phyloP scores from a whole-genome alignment of 2,888 invertebrate genomes.

The Dusona sp. region DNA sequence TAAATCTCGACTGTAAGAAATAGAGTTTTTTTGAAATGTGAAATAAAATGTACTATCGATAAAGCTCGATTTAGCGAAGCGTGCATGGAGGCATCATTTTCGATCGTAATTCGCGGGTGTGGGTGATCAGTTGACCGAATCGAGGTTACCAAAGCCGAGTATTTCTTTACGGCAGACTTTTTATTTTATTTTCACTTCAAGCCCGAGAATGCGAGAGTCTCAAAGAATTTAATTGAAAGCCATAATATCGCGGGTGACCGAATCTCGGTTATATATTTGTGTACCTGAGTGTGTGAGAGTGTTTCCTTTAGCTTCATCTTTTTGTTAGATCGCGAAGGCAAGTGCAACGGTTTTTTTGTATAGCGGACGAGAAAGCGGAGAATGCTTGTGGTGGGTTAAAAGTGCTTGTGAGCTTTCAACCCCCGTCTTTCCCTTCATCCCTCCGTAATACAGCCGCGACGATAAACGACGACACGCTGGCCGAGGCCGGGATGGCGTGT shows the following conservation, averaged over 20 bases:
- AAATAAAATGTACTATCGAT: background rate
- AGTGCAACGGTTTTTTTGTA: slow-evolving; percentile 30
- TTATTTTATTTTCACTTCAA: background rate
- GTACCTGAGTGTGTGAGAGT: background rate
- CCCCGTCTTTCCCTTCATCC: slow-evolving; percentile 15
- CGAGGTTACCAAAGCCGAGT: background rate
- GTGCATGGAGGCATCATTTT: slow-evolving; percentile 1
- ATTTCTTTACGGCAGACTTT: background rate
- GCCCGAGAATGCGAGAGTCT: slow-evolving; percentile 5
- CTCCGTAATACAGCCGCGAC: slow-evolving; percentile 47
- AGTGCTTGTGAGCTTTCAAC: slow-evolving; percentile 51
- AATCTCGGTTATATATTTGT: slow-evolving; percentile 44
- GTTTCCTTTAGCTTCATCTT: slow-evolving; percentile 45
- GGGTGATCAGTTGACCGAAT: slow-evolving; percentile 13
- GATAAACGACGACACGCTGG: slow-evolving; percentile 67
- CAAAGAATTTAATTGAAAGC: slow-evolving; percentile 38
- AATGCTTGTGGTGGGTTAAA: slow-evolving; percentile 43
- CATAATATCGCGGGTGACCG: slow-evolving; percentile 41
- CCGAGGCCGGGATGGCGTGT: slow-evolving; percentile 55
- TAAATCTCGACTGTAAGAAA: background rate
- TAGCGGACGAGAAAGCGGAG: slow-evolving; percentile 32
- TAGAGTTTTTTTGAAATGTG: background rate
- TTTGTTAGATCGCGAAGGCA: slow-evolving; percentile 43
- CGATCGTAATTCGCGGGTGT: background rate
- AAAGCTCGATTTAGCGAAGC: background rate